phyloP scores from a whole-genome alignment of 2,888 invertebrate genomes.

The Drosophila nigricruria region DNA sequence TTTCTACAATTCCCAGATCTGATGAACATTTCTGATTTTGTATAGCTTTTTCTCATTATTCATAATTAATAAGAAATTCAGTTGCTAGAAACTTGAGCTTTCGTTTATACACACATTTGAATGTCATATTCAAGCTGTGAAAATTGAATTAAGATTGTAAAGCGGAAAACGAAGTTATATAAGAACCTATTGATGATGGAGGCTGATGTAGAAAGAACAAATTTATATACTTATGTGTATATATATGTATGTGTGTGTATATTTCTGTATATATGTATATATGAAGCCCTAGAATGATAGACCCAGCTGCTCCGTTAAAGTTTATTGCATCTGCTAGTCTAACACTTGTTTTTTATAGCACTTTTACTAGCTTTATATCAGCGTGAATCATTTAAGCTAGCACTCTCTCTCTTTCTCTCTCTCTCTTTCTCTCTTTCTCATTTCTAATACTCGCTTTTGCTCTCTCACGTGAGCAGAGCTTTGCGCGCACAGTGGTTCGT shows the following conservation, averaged over 20 bases:
- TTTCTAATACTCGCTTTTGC: slow-evolving; percentile 1
- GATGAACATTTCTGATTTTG: background rate
- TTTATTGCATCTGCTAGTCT: background rate
- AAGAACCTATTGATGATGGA: background rate
- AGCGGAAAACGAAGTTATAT: background rate
- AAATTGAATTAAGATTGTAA: background rate
- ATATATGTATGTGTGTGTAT: background rate
- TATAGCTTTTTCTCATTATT: background rate
- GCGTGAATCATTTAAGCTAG: slow-evolving; percentile 28
- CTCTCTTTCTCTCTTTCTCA: background rate
- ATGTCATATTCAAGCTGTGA: background rate
- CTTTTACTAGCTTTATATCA: background rate
- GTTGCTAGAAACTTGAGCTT: background rate
- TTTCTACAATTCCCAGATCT: background rate
- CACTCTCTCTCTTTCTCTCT: background rate
- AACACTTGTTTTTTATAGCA: background rate
- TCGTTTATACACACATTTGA: too few relatives aligned
- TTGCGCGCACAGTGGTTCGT: slow-evolving; percentile 29
- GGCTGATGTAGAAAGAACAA: background rate
- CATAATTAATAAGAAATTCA: background rate
- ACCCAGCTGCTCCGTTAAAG: too few relatives aligned
- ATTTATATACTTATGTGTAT: background rate
- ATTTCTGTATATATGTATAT: background rate
- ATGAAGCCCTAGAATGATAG: background rate
- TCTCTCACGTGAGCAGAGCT: slow-evolving; percentile 1